Evolutionary conservation across 2,113 vertebrate species (phyloP).

Genomic region (Seriola quinqueradiata): DNA sequence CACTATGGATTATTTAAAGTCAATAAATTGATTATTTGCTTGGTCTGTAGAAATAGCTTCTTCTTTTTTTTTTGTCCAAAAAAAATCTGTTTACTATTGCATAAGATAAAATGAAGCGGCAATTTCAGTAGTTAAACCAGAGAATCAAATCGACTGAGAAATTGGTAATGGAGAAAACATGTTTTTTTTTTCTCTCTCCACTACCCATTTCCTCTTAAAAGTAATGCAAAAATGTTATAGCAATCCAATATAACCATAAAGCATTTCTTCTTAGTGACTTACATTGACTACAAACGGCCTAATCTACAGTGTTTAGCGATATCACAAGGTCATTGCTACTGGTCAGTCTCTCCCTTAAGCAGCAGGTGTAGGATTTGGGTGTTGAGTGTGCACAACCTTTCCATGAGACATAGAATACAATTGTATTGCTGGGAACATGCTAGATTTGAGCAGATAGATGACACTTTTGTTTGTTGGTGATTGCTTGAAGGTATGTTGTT

Average conservation of each 20-base stretch:
- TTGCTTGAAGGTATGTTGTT: conserved; percentile 1
- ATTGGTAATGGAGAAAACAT: no score
- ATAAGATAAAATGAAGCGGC: no score
- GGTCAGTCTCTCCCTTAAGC: not conserved
- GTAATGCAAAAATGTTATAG: no score
- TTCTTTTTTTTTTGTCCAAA: not conserved
- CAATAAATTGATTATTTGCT: not conserved
- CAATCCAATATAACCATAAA: no score
- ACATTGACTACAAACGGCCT: no score
- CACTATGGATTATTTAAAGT: not conserved
- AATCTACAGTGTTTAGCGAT: no score
- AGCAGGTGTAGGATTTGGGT: not conserved
- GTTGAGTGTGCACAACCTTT: not conserved
- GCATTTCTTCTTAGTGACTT: no score
- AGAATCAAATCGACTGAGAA: not conserved
- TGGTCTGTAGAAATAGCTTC: not conserved
- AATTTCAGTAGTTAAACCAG: not conserved
- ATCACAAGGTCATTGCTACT: no score
- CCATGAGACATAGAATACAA: not conserved
- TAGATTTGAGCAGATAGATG: not conserved
- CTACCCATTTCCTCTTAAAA: no score
- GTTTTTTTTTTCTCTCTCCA: no score
- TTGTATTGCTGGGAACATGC: not conserved
- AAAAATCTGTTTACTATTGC: no score
- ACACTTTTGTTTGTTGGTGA: not conserved